phyloP scores from a whole-genome alignment of 2,113 vertebrate genomes.

The Myodes glareolus region DNA sequence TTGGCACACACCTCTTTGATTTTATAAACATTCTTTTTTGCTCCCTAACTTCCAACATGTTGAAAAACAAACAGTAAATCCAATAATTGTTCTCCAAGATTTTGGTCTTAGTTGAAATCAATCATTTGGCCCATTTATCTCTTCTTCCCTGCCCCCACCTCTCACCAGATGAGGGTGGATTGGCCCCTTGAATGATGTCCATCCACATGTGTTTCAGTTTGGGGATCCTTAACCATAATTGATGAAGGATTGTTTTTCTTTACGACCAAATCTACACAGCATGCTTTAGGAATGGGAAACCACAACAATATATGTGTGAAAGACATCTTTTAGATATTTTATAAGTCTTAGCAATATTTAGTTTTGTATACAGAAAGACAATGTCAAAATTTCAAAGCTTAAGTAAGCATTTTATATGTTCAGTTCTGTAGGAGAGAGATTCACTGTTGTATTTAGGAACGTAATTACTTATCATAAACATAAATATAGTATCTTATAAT shows the following conservation, averaged over 20 bases:
- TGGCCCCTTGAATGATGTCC: background rate
- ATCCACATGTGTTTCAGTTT: constrained; percentile 80
- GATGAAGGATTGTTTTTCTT: constrained; percentile 71
- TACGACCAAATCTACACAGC: constrained; percentile 58
- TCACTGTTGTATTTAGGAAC: constrained; percentile 34
- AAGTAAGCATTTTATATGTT: background rate
- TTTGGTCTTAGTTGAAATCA: constrained; percentile 78
- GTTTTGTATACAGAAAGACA: background rate
- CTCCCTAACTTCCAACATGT: constrained; percentile 61
- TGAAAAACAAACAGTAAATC: constrained; percentile 76
- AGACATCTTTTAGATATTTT: constrained; percentile 48
- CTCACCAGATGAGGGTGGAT: constrained; percentile 17
- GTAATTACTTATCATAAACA: background rate
- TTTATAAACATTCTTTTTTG: constrained; percentile 26
- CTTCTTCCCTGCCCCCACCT: constrained; percentile 38
- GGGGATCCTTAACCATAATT: constrained; percentile 69
- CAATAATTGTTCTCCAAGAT: constrained; percentile 75
- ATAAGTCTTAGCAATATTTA: background rate
- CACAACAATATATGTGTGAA: constrained; percentile 46
- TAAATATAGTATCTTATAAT: background rate
- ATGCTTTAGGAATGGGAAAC: constrained; percentile 8
- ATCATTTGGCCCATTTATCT: constrained; percentile 65
- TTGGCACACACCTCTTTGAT: background rate
- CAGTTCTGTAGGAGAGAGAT: background rate
- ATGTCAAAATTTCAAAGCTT: background rate